phyloP scores from a whole-genome alignment of 2,888 invertebrate species.

The Capitulum mitella region DNA sequence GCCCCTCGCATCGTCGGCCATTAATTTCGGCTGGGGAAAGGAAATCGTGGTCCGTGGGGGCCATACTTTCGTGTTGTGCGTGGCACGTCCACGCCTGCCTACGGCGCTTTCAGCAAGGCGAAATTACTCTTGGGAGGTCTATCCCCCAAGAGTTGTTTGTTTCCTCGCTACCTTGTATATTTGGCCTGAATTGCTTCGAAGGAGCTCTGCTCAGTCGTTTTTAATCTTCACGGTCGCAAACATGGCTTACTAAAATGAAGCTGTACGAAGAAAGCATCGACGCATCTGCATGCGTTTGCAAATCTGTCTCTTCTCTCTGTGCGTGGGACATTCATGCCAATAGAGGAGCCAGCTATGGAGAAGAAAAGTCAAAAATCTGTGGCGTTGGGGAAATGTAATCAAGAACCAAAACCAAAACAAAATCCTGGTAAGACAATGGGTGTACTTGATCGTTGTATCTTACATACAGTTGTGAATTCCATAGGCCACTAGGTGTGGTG shows the following conservation, averaged over 20 bases:
- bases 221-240: not conserved
- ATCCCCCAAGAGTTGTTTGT: constrained; percentile 1
- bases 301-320: not conserved
- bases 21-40: not conserved
- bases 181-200: too few species aligned
- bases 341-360: not conserved
- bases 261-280: not conserved
- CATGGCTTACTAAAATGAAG: constrained; percentile 17
- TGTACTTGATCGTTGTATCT: too few species aligned
- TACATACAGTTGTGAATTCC: too few species aligned
- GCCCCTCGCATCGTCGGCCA: too few species aligned
- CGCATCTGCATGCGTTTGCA: not conserved
- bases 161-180: too few species aligned
- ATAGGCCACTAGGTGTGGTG: too few species aligned
- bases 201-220: not conserved
- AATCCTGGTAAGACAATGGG: not conserved
- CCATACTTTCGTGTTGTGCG: not conserved
- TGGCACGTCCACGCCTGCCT: not conserved
- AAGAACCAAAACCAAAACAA: not conserved
- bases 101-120: not conserved
- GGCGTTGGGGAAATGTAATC: not conserved
- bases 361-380: not conserved
- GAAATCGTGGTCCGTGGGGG: too few species aligned
- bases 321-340: not conserved
- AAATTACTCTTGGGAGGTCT: not conserved